phyloP scores from a whole-genome alignment of 2,113 vertebrate genomes.

The Melanerpes aurifrons region DNA sequence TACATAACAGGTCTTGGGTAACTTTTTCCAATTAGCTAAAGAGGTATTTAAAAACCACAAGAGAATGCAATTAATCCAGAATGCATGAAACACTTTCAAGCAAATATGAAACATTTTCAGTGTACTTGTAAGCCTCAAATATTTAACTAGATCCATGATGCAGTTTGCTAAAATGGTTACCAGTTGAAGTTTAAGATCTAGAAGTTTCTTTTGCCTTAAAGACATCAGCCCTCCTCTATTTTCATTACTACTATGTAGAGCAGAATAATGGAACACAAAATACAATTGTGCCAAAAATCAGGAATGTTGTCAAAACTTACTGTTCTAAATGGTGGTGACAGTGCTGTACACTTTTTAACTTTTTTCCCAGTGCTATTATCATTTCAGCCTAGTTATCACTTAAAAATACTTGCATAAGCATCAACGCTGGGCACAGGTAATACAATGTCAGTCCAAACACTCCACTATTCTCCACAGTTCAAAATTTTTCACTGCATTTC shows the following conservation, averaged over 20 bases:
- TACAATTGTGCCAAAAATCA: not conserved
- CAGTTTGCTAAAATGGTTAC: not conserved
- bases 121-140: not conserved
- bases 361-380: not conserved
- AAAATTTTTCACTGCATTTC: not conserved
- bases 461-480: not conserved
- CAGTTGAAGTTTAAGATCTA: not conserved
- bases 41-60: not conserved
- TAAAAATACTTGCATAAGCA: not conserved
- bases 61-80: not conserved
- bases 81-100: not conserved
- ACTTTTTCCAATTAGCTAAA: not conserved
- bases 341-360: not conserved
- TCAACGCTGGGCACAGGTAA: not conserved
- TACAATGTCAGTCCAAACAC: not conserved
- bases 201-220: not conserved
- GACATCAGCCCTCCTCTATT: not conserved
- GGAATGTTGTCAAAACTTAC: not conserved
- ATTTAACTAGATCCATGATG: not conserved
- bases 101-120: not conserved
- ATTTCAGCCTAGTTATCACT: not conserved
- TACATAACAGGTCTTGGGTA: not conserved
- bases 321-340: not conserved
- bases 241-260: not conserved
- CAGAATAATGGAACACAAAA: not conserved